phyloP scores from a whole-genome alignment of 1,140 invertebrate genomes.

The Argopecten irradians region DNA sequence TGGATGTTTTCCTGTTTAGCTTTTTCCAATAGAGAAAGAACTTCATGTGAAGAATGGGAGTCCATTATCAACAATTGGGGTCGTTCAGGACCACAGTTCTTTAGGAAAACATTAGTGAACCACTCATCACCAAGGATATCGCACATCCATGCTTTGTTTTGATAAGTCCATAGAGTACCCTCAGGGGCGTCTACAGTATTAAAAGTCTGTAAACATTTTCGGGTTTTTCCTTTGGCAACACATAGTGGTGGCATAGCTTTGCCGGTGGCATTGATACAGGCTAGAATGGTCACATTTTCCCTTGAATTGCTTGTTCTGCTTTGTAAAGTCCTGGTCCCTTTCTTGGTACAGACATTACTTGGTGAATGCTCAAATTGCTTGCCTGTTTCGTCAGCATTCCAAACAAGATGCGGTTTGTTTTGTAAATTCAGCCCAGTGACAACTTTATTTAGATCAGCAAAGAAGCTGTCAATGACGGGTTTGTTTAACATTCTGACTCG shows the following conservation, averaged over 20 bases:
- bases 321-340: not conserved
- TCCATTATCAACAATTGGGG: no score
- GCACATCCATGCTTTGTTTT: constrained; percentile 43
- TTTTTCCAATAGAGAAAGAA: constrained; percentile 43
- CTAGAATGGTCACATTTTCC: constrained; percentile 39
- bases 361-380: constrained; percentile 29
- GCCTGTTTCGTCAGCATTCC: constrained; percentile 29
- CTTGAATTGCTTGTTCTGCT: not conserved
- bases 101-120: constrained; percentile 54
- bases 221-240: constrained; percentile 20
- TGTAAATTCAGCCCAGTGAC: no score
- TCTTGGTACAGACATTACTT: constrained; percentile 22
- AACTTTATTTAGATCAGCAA: no score
- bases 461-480: no score
- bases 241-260: constrained; percentile 30
- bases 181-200: constrained; percentile 14
- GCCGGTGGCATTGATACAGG: constrained; percentile 38
- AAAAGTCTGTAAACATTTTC: constrained; percentile 30
- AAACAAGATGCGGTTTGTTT: constrained; percentile 2
- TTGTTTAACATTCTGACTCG: no score
- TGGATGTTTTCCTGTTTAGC: constrained; percentile 48
- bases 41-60: constrained; percentile 53
- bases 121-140: constrained; percentile 42
- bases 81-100: constrained; percentile 51
- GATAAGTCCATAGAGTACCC: constrained; percentile 4